Conservation (phyloP, 2,888 invertebrate species). For the Pollenia labialis region DNA sequence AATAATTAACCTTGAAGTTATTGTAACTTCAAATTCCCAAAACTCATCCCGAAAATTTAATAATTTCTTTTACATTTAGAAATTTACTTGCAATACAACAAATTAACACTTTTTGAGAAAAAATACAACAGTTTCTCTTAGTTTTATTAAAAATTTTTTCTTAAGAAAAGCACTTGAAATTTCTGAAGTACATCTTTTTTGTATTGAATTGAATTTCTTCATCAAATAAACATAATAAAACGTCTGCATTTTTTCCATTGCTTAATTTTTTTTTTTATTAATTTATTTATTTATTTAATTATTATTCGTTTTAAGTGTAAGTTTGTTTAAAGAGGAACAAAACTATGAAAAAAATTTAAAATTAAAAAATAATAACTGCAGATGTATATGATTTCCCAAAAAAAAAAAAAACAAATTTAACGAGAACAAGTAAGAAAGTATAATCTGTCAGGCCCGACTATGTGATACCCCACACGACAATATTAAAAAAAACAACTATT, state of each 20-base stretch:
- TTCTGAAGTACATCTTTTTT: constrained; percentile 52
- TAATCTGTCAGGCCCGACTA: no score
- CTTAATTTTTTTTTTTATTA: not conserved
- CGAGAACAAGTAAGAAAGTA: no score
- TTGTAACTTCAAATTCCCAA: no score
- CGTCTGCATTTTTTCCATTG: not conserved
- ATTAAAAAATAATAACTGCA: constrained; percentile 22
- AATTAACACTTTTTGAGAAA: no score
- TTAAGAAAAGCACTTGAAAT: constrained; percentile 51
- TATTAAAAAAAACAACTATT: no score
- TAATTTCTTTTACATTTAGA: no score
- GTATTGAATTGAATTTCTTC: constrained; percentile 22
- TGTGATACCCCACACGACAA: no score
- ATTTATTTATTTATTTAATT: constrained; percentile 20
- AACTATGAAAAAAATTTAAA: not conserved
- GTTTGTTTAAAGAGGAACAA: constrained; percentile 48
- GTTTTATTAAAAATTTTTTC: not conserved
- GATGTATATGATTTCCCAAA: constrained; percentile 44
- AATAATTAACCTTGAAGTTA: no score
- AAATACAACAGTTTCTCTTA: no score
- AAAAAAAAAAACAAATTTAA: constrained; percentile 9
- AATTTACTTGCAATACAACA: no score
- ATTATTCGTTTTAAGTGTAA: not conserved
- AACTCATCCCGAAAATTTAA: no score
- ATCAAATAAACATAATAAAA: not conserved